Base-by-base conservation (phyloP, 2,888 invertebrate species). In the Mimas tiliae region DNA sequence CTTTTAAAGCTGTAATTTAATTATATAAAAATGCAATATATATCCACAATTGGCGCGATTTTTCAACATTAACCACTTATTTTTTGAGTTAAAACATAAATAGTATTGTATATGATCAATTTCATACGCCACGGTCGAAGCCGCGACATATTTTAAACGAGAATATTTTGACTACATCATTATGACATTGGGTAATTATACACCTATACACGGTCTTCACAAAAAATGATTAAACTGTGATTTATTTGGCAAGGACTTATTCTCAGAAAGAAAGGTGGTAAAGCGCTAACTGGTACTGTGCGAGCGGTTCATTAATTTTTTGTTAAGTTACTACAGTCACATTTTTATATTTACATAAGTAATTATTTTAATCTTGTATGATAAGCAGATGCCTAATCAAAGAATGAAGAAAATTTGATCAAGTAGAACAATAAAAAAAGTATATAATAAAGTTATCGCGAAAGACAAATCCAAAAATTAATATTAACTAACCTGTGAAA, bases 401-500 rank as follows among this genome's bases (percentile, higher is more conserved):
- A 16, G 11, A 42, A 19, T 16, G 19, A 16, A 16, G 12, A 58
- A 58, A 58, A 58, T 19, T 58, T 38, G 19, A 1, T 12, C 6
- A 58, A 42, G 19, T 42, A 19, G 19, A 58, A 19, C 19, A 55
- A 27, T 4, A 4, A 55, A 55, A 38, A 42, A n/a, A 8, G 33
- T 58, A 58, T 19, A 58, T 19, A 58, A 9, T 27, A 50, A 19
- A 7, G 6, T 42, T 38, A 42, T 58, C 42, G 19, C 42, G 38
- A 38, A 58, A 58, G 42, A 33, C 27, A 53, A 12, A 33, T 8
- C 48, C 21, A 33, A 53, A 14, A 48, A 63, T 53, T 50, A 63
- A 47, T n/a, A 45, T 62, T 64, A 63, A 87, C 94, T 94, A 85
- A 96, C 96, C 96, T 96, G 96, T 72, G 95, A 94, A 76, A 95